Base-by-base conservation (phyloP, 2,797 vertebrate genomes). In the Columba guinea region DNA sequence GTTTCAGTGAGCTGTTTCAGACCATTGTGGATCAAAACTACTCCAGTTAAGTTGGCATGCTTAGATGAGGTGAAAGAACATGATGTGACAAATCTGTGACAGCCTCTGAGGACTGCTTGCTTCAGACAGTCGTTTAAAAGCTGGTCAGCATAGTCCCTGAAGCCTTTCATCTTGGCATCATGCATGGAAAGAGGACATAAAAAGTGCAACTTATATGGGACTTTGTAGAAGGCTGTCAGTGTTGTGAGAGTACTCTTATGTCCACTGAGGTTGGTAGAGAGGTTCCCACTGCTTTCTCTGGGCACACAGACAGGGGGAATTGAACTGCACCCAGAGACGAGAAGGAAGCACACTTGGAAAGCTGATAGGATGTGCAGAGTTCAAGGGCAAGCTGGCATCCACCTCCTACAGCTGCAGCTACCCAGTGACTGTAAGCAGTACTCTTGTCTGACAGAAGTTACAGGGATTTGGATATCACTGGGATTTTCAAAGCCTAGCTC, bases 401-500 rank as follows among this genome's bases (percentile, higher is more conserved):
- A 87, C 28, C 79, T 92, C 60, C 68, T 75, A 63, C 39, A 79
- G 60, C 71, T 89, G 68, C 81, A 90, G 49, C 71, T 90, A 37
- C 52, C 79, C 14, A 1, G 41, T 82, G 68, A 68, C 73, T 77
- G 4, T 60, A 75, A 79, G 83, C 7, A 1, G 87, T 63, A 51
- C 32, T 79, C 49, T 15, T 22, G 46, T 41, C 32, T 0, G 2
- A 56, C 30, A 68, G 26, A 95, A 68, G 32, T 90, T 84, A 68
- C 60, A 62, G 46, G 34, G 18, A 73, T 87, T 95, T 56, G 13
- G 34, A 5, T 79, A 51, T 79, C 86, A 60, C 58, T n/a, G n/a
- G 30, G 37, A 65, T 75, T 92, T 90, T 89, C 86, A 95, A 96
- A 94, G 68, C 51, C 64, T 58, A 35, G 2, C 35, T 87, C 41